These are phyloP conservation scores for Coregonus suidteri DNA, from an alignment of 2,797 vertebrate genomes.

Conservation along the genomic window DNA sequence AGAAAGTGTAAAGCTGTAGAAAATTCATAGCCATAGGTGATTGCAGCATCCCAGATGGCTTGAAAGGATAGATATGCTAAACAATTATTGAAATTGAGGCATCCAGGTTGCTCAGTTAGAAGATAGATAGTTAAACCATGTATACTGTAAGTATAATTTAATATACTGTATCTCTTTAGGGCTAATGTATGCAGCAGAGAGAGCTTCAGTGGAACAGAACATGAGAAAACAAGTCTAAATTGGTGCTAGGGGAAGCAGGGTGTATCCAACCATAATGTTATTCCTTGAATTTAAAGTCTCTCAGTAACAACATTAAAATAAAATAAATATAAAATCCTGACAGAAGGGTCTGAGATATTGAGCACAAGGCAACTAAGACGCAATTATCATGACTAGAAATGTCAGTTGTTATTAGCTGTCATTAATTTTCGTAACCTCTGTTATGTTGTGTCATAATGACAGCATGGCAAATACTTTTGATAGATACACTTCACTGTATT, in stretches of 20 bases:
- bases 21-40: not conserved
- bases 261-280: not conserved
- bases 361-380: not conserved
- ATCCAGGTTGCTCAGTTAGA: not conserved
- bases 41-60: conserved; percentile 1
- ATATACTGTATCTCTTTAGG: not conserved
- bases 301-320: not conserved
- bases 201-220: not conserved
- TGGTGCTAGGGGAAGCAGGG: not conserved
- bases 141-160: not conserved
- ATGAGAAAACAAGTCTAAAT: not conserved
- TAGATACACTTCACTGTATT: not conserved
- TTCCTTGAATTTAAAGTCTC: not conserved
- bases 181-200: not conserved
- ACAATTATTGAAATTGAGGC: not conserved
- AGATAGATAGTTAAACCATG: not conserved
- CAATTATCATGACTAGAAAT: not conserved
- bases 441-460: not conserved
- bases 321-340: not conserved
- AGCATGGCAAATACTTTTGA: not conserved
- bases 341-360: not conserved
- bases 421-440: not conserved
- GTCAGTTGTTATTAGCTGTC: not conserved
- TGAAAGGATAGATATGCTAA: not conserved
- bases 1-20: not conserved